These are phyloP conservation scores for Polypedilum pembai DNA, from an alignment of 1,140 invertebrate genomes.

Conservation along the genomic window DNA sequence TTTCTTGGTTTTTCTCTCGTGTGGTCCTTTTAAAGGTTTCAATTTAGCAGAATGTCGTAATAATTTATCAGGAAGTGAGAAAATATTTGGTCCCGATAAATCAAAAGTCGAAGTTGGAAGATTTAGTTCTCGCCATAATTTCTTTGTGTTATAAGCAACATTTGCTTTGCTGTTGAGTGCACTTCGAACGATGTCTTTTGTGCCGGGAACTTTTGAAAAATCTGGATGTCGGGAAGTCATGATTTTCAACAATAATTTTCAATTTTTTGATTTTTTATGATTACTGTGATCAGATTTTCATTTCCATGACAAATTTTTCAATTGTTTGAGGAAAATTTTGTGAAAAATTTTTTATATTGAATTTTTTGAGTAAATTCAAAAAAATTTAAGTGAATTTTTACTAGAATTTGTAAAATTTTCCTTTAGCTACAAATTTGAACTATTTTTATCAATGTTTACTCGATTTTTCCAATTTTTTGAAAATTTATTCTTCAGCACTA, in stretches of 20 bases:
- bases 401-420: no score
- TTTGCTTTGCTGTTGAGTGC: constrained; percentile 41
- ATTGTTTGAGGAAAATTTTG: no score
- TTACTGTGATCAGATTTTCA: no score
- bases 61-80: constrained; percentile 37
- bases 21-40: constrained; percentile 29
- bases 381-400: no score
- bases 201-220: constrained; percentile 18
- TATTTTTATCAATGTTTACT: no score
- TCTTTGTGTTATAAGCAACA: constrained; percentile 38
- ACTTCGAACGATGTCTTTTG: constrained; percentile 37
- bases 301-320: no score
- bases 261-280: no score
- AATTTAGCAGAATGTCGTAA: constrained; percentile 32
- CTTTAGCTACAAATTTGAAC: no score
- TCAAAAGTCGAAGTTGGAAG: constrained; percentile 40
- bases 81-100: constrained; percentile 30
- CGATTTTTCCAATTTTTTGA: no score
- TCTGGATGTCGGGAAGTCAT: neutral
- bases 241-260: neutral
- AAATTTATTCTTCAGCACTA: no score
- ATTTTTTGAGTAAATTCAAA: no score
- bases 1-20: constrained; percentile 32
- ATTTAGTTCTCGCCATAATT: constrained; percentile 42
- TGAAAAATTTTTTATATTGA: no score